Conservation (phyloP, 1,140 invertebrate genomes). For the Arion vulgaris region DNA sequence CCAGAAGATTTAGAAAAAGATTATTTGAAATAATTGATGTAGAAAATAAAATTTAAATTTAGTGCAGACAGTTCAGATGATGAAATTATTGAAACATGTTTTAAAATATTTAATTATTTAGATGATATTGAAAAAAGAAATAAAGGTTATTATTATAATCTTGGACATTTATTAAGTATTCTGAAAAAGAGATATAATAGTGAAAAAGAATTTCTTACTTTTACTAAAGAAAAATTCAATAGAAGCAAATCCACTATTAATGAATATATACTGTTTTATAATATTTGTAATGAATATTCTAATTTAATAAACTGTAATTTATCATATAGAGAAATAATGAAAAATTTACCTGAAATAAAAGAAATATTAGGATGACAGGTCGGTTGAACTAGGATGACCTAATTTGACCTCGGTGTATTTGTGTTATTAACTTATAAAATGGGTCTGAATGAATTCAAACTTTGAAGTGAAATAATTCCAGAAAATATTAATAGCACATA, state of each 20-base stretch:
- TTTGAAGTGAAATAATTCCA: no score
- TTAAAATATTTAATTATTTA: slow-evolving; percentile 6
- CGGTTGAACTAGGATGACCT: background rate
- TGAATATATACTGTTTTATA: background rate
- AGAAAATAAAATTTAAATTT: background rate
- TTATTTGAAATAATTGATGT: background rate
- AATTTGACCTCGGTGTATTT: no score
- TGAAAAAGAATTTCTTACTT: slow-evolving; percentile 4
- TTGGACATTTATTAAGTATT: slow-evolving; percentile 4
- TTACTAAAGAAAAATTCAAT: slow-evolving; percentile 5
- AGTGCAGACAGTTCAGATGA: background rate
- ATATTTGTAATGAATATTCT: background rate
- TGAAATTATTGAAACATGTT: slow-evolving; percentile 4
- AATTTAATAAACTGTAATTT: background rate
- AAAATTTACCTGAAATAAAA: slow-evolving; percentile 5
- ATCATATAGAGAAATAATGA: slow-evolving; percentile 8
- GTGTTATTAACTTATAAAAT: background rate
- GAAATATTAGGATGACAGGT: background rate
- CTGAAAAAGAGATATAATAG: background rate
- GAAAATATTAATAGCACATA: no score
- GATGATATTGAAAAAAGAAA: slow-evolving; percentile 9
- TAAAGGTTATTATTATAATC: slow-evolving; percentile 10
- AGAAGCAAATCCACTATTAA: slow-evolving; percentile 13
- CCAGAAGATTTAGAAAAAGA: slow-evolving; percentile 15
- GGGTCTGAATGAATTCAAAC: background rate